Conservation (phyloP, 2,888 invertebrate genomes). For the Conus canariensis region DNA sequence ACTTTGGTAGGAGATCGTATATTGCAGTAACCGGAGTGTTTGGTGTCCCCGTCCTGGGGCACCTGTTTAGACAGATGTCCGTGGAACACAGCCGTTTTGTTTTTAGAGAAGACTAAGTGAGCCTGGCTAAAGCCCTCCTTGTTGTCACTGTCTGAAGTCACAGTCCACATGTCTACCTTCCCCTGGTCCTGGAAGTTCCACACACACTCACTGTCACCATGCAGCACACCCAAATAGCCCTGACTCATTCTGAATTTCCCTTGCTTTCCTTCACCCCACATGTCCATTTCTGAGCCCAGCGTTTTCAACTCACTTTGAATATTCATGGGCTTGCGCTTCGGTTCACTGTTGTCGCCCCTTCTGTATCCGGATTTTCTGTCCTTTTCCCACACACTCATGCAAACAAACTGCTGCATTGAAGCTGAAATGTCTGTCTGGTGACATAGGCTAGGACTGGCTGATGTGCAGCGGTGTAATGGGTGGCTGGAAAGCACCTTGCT, state of each 20-base stretch:
- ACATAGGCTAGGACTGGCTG: background rate
- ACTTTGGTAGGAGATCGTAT: conserved; percentile 84
- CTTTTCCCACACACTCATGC: conserved; percentile 55
- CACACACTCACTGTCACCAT: conserved; percentile 86
- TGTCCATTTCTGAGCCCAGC: conserved; percentile 84
- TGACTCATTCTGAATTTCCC: conserved; percentile 85
- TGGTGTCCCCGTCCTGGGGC: conserved; percentile 89
- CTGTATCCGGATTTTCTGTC: conserved; percentile 64
- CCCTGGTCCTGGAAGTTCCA: conserved; percentile 86
- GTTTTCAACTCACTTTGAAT: conserved; percentile 83
- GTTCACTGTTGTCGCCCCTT: conserved; percentile 26
- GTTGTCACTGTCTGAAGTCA: conserved; percentile 89
- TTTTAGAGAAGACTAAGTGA: conserved; percentile 84
- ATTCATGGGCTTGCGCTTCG: conserved; percentile 54
- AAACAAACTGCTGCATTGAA: background rate
- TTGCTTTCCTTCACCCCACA: conserved; percentile 85
- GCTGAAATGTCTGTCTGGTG: background rate
- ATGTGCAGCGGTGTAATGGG: background rate
- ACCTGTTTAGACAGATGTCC: conserved; percentile 81
- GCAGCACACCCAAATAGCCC: conserved; percentile 45
- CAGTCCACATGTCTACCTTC: conserved; percentile 83
- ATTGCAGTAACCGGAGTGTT: conserved; percentile 90
- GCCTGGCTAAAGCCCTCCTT: conserved; percentile 88
- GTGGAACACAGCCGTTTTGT: conserved; percentile 80
- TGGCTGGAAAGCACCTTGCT: background rate